Evolutionary conservation across 2,113 vertebrate genomes (phyloP), one percentile per base, ranked within the genome.

Genomic region (Phyllostomus hastatus): DNA sequence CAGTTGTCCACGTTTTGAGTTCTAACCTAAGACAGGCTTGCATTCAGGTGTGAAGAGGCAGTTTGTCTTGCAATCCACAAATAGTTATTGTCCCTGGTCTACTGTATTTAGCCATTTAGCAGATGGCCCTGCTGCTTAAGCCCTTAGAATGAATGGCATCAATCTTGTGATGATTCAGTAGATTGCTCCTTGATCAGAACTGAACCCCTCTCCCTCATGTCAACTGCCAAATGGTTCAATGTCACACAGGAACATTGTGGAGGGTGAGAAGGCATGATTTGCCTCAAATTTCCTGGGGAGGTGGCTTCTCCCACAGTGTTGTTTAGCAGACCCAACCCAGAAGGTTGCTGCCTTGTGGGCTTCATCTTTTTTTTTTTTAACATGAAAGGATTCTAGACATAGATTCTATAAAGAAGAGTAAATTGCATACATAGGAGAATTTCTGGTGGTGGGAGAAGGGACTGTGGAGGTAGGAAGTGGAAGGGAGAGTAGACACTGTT

Each of bases 31-130:
- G 10, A 10, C 19, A 54, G 70, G 81, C 57, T 86, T 91, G 73
- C 19, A 1, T 94, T 89, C 88, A 96, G 91, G 93, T 97, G 48
- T 67, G 46, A 76, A 48, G 41, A 76, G 50, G 61, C 85, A 61
- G 81, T 83, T 84, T 78, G 38, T 72, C 41, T 1, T 59, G 31
- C 54, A 2, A 2, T 20, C 43, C 59, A 59, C 89, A 75, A 14
- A 80, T 76, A 20, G 31, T 31, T 52, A 14, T 35, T 38, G 48
- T 95, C 91, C 61, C 70, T 72, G 76, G 81, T 86, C 69, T 54
- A 8, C 43, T 35, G 38, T 90, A 12, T 33, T 85, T n/a, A 69
- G 69, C 43, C 10, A 33, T 64, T 91, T 43, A 59, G 87, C 90
- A 66, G 79, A 69, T 76, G 70, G 73, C 41, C 78, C 85, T 2